Conservation (phyloP, 1,140 invertebrate species). For the Rhagoletis pomonella region DNA sequence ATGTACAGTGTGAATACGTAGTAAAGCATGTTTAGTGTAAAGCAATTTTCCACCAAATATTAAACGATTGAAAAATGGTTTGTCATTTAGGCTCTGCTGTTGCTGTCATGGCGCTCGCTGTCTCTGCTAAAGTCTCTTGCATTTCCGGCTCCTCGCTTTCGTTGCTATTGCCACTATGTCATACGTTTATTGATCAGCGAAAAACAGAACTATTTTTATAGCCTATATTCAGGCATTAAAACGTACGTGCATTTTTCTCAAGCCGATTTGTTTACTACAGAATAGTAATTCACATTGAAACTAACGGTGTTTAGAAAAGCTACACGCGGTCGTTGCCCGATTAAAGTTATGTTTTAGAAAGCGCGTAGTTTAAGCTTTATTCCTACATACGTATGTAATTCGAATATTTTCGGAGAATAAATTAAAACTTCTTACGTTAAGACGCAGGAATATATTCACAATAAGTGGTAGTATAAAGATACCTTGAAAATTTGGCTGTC, state of each 20-base stretch:
- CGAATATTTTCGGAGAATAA: no score
- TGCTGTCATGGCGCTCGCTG: neutral
- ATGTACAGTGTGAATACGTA: no score
- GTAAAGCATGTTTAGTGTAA: neutral
- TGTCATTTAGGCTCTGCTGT: constrained; percentile 26
- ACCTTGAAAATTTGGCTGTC: no score
- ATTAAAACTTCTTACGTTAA: no score
- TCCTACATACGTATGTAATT: no score
- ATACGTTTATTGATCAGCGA: no score
- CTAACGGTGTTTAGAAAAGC: neutral
- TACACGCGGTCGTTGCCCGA: neutral
- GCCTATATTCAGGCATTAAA: neutral
- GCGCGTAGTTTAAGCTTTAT: no score
- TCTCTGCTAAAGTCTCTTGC: neutral
- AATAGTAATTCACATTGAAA: no score
- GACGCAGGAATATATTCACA: no score
- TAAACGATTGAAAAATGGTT: constrained; percentile 9
- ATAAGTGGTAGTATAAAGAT: no score
- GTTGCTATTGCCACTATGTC: neutral
- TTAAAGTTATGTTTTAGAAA: neutral
- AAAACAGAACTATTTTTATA: neutral
- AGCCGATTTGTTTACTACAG: neutral
- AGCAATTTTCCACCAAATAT: constrained; percentile 21
- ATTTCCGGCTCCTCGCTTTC: neutral
- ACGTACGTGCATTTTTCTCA: neutral